These are phyloP conservation scores for Mythimna pallens DNA, from an alignment of 2,888 invertebrate species.

Conservation along the genomic window DNA sequence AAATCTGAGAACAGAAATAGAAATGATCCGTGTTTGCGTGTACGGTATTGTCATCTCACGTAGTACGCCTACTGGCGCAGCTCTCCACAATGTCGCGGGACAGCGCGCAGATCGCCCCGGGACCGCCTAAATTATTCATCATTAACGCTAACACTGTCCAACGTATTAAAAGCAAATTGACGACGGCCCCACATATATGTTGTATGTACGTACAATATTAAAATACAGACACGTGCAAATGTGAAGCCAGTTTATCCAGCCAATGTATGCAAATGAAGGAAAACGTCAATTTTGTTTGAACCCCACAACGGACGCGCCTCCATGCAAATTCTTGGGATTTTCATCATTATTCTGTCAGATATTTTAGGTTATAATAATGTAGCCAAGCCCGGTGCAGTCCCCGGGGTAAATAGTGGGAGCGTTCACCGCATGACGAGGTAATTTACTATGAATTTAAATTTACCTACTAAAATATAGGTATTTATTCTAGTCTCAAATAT, in stretches of 20 bases:
- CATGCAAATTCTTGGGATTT: conserved; percentile 40
- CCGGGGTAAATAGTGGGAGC: conserved; percentile 1
- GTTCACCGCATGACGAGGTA: background rate
- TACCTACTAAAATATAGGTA: background rate
- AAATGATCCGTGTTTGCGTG: background rate
- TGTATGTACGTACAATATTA: conserved; percentile 38
- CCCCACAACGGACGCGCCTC: conserved; percentile 21
- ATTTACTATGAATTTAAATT: conserved; percentile 6
- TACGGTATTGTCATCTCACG: background rate
- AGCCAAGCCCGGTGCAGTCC: conserved; percentile 3
- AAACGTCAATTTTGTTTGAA: conserved; percentile 53
- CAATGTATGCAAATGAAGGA: conserved; percentile 54
- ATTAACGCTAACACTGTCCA: conserved; percentile 72
- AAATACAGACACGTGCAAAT: conserved; percentile 52
- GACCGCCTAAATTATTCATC: conserved; percentile 72
- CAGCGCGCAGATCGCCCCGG: conserved; percentile 34
- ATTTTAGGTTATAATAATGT: conserved; percentile 24
- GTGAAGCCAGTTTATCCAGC: conserved; percentile 41
- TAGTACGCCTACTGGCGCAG: conserved; percentile 1
- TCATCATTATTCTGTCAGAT: conserved; percentile 25
- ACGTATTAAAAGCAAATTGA: conserved; percentile 64
- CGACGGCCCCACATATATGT: conserved; percentile 20
- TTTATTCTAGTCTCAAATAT: background rate
- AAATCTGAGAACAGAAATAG: background rate
- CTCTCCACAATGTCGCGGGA: background rate